A percentile compares a stretch with the other conserved stretches of the same genome.
phyloP scores from a whole-genome alignment of 2,113 vertebrate genomes.

The Ciconia stormi region DNA sequence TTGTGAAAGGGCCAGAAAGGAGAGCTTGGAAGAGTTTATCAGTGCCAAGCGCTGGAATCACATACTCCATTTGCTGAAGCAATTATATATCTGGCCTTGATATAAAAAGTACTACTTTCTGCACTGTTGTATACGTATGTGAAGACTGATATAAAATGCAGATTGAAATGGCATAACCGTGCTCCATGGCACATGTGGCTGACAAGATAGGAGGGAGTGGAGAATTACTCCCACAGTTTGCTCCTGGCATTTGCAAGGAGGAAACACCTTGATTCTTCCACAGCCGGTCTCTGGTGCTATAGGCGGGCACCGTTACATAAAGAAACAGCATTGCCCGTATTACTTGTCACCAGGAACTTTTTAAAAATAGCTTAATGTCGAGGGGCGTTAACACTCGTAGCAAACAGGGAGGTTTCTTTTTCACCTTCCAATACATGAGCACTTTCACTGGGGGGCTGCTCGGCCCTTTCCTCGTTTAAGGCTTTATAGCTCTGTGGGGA shows the following conservation, averaged over 20 bases:
- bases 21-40: not conserved
- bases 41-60: not conserved
- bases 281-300: not conserved
- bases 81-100: not conserved
- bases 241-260: not conserved
- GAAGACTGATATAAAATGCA: not conserved
- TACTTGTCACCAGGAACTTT: not conserved
- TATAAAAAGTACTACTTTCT: not conserved
- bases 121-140: not conserved
- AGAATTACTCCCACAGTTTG: not conserved
- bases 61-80: not conserved
- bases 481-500: not conserved
- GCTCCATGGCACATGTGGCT: not conserved
- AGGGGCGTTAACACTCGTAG: not conserved
- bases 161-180: not conserved
- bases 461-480: not conserved
- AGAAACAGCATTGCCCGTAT: not conserved
- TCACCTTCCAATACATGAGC: fast-evolving
- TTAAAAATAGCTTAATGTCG: not conserved
- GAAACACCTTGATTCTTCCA: not conserved
- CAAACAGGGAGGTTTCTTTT: not conserved
- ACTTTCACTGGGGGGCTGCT: not conserved
- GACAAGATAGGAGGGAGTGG: not conserved
- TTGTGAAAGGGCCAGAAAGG: not conserved
- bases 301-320: not conserved